Conservation (phyloP, 53 echinoderm and acorn worm species). For the Glandiceps talaboti region DNA sequence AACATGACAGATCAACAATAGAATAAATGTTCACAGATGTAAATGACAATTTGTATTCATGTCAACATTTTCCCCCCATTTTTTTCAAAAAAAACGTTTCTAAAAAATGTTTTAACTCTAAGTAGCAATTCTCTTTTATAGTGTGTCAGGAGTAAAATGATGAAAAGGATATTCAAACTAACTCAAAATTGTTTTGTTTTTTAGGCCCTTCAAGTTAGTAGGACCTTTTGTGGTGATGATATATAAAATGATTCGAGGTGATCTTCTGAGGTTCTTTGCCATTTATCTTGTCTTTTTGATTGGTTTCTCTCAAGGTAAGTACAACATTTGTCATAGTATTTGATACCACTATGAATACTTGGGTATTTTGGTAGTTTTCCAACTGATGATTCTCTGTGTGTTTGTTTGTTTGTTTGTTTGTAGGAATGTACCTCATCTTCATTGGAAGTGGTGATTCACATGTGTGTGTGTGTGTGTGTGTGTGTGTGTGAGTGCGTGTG, state of each 20-base stretch:
- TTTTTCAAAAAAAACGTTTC: no score
- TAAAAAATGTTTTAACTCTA: no score
- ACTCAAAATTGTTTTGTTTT: background rate
- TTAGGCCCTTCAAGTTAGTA: constrained; percentile 61
- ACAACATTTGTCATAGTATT: background rate
- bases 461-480: no score
- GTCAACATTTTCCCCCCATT: no score
- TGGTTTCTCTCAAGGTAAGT: constrained; percentile 87
- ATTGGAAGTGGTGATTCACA: constrained; percentile 35
- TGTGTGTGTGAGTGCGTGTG: no score
- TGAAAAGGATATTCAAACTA: background rate
- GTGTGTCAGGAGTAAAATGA: background rate
- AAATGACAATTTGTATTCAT: no score
- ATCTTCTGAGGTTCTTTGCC: constrained; percentile 76
- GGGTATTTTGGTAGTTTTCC: no score
- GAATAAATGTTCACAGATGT: no score
- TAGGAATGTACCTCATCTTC: constrained; percentile 86
- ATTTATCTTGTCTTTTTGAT: constrained; percentile 76
- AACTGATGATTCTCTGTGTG: background rate
- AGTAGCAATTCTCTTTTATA: background rate
- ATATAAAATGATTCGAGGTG: constrained; percentile 88
- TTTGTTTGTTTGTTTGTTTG: constrained; percentile 3
- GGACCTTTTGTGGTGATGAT: constrained; percentile 96
- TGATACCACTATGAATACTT: no score
- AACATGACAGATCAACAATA: no score